phyloP scores from a whole-genome alignment of 92 coral and sea anemone species.

The Parazoanthus swiftii region DNA sequence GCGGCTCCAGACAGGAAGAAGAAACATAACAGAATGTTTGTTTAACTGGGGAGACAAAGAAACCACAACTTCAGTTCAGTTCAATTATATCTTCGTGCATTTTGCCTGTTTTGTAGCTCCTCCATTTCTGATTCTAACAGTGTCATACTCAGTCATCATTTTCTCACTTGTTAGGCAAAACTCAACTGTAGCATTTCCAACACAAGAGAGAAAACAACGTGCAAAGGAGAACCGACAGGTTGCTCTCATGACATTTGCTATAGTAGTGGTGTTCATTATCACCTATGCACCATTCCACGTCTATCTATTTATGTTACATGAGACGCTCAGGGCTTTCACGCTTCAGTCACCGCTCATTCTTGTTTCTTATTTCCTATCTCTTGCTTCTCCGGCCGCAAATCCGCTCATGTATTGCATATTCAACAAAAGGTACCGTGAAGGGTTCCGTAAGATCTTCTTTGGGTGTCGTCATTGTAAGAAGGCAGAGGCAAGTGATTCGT shows the following conservation, averaged over 20 bases:
- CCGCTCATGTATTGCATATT: slow-evolving; percentile 33
- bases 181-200: background rate
- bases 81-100: slow-evolving; percentile 10
- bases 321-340: background rate
- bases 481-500: too few species aligned
- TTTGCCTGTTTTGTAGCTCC: slow-evolving; percentile 30
- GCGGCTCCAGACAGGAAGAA: slow-evolving; percentile 4
- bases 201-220: slow-evolving; percentile 19
- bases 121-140: background rate
- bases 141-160: slow-evolving; percentile 11
- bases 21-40: slow-evolving; percentile 21
- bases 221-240: slow-evolving; percentile 20
- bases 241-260: slow-evolving; percentile 9
- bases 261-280: slow-evolving; percentile 1
- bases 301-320: background rate
- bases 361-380: slow-evolving; percentile 6
- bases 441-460: slow-evolving; percentile 7
- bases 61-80: slow-evolving; percentile 5
- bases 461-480: too few species aligned
- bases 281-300: slow-evolving; percentile 16
- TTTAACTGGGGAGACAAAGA: slow-evolving; percentile 18
- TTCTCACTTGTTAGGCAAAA: slow-evolving; percentile 19
- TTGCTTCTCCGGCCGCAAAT: slow-evolving; percentile 21
- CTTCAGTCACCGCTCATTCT: background rate
- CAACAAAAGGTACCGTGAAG: slow-evolving; percentile 23